A percentile compares a stretch with the other conserved stretches of the same genome.
phyloP scores from a whole-genome alignment of 2,888 invertebrate species.

The Linnaemya vulpina region DNA sequence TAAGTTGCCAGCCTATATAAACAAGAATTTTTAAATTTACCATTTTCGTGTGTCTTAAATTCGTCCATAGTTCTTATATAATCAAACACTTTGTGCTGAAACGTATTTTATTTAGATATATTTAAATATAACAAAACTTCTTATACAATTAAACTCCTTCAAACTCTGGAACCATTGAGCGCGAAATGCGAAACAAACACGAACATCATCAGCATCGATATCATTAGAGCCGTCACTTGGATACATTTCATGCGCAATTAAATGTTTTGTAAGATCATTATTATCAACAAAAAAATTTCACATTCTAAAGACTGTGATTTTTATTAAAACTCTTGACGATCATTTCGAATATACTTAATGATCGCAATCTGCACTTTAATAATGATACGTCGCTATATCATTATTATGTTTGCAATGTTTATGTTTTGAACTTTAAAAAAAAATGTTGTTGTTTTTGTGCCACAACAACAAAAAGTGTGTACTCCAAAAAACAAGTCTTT shows the following conservation, averaged over 20 bases:
- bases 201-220: constrained; percentile 1
- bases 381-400: constrained; percentile 40
- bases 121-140: background rate
- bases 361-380: background rate
- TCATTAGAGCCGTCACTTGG: constrained; percentile 29
- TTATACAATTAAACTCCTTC: constrained; percentile 14
- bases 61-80: no score
- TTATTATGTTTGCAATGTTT: constrained; percentile 47
- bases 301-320: background rate
- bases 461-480: constrained; percentile 22
- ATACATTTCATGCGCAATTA: constrained; percentile 25
- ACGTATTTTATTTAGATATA: no score
- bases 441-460: constrained; percentile 20
- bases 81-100: no score
- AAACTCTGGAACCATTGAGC: background rate
- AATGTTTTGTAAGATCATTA: constrained; percentile 41
- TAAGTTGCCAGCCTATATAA: no score
- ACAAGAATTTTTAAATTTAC: no score
- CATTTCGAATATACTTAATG: background rate
- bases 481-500: constrained; percentile 50
- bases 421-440: constrained; percentile 43
- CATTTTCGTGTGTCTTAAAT: no score
- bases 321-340: background rate
- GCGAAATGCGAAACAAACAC: constrained; percentile 13
- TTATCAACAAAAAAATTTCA: constrained; percentile 7